These are phyloP conservation scores for Drosophila conformis DNA, from an alignment of 2,888 invertebrate genomes.

Conservation along the genomic window DNA sequence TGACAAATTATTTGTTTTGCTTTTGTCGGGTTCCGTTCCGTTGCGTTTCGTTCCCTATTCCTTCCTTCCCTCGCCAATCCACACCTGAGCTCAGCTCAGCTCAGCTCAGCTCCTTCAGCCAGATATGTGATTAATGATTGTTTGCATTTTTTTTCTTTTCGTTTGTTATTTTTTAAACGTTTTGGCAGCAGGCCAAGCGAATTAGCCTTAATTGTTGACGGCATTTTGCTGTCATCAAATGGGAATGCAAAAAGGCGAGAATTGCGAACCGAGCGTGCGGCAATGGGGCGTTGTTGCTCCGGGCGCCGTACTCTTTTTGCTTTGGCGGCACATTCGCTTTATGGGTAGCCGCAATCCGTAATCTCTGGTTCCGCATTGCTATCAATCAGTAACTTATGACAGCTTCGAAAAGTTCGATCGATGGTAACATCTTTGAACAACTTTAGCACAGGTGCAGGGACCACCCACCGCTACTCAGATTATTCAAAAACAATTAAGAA, in stretches of 20 bases:
- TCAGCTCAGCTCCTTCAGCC: background rate
- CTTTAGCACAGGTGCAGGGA: constrained; percentile 1
- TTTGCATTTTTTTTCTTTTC: constrained; percentile 51
- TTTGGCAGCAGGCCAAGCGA: constrained; percentile 61
- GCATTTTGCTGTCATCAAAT: constrained; percentile 59
- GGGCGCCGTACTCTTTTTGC: constrained; percentile 29
- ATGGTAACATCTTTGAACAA: constrained; percentile 7
- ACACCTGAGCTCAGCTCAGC: background rate
- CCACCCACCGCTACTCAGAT: constrained; percentile 5
- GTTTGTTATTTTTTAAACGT: constrained; percentile 7
- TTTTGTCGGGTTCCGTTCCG: background rate
- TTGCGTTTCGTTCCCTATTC: background rate
- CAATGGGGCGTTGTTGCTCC: constrained; percentile 52
- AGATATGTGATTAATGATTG: constrained; percentile 66
- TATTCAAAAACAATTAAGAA: background rate
- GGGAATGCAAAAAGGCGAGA: constrained; percentile 25
- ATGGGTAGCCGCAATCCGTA: constrained; percentile 54
- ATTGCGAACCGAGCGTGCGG: constrained; percentile 14
- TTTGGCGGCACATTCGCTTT: constrained; percentile 48
- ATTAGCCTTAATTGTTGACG: constrained; percentile 75
- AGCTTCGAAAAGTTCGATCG: background rate
- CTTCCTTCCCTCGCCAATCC: background rate
- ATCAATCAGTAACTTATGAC: constrained; percentile 49
- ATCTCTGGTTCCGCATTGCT: constrained; percentile 76
- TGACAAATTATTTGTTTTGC: constrained; percentile 64